phyloP scores from a whole-genome alignment of 2,797 vertebrate species.

The Carapus acus region DNA sequence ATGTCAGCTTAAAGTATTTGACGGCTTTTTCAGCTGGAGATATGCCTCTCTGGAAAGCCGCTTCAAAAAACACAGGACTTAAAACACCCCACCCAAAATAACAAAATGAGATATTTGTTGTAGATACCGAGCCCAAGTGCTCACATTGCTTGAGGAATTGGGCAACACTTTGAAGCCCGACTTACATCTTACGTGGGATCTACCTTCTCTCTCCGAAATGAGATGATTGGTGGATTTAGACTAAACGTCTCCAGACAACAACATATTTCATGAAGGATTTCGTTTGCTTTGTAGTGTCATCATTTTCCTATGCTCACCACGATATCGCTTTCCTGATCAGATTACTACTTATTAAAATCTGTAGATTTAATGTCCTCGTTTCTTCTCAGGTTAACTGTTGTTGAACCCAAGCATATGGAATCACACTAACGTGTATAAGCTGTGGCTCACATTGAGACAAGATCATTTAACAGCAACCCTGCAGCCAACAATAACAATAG shows the following conservation, averaged over 20 bases:
- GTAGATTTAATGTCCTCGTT: too few species aligned
- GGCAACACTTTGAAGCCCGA: conserved; percentile 45
- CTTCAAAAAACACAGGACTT: conserved; percentile 34
- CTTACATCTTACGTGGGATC: conserved; percentile 43
- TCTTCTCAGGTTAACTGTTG: too few species aligned
- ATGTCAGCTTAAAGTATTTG: conserved; percentile 41
- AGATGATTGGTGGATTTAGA: conserved; percentile 32
- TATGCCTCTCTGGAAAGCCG: conserved; percentile 38
- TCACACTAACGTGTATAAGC: conserved; percentile 1
- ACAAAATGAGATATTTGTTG: conserved; percentile 51
- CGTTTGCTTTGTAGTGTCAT: conserved; percentile 37
- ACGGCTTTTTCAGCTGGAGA: conserved; percentile 28
- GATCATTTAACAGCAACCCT: neutral
- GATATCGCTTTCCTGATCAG: conserved; percentile 13
- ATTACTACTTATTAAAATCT: conserved; percentile 7
- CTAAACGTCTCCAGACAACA: conserved; percentile 51
- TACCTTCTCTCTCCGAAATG: conserved; percentile 45
- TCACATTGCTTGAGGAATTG: conserved; percentile 39
- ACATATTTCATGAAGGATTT: conserved; percentile 30
- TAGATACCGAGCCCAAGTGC: conserved; percentile 40
- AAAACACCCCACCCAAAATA: conserved; percentile 47
- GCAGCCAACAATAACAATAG: neutral
- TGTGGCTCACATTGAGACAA: neutral
- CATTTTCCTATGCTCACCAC: conserved; percentile 21
- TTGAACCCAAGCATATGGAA: neutral